A percentile compares a stretch with the other conserved stretches of the same genome.
These are phyloP conservation scores for Lasioglossum oenotherae DNA, from an alignment of 2,888 invertebrate genomes.

Conservation along the genomic window DNA sequence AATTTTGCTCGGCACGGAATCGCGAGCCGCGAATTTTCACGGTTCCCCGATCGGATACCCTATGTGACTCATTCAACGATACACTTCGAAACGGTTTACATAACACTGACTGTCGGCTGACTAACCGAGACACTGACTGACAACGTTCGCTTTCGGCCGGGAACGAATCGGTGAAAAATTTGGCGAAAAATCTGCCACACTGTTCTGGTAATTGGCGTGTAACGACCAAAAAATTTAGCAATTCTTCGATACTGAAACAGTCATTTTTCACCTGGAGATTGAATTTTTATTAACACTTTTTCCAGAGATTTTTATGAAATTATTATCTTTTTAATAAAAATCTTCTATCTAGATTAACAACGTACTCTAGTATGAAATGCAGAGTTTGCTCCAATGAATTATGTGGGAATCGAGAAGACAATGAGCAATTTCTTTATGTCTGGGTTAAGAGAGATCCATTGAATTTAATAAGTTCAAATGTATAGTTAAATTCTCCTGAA, in stretches of 20 bases:
- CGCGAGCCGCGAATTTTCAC: not conserved
- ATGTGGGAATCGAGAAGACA: not conserved
- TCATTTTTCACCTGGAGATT: not conserved
- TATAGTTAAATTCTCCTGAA: not conserved
- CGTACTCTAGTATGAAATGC: too few relatives aligned
- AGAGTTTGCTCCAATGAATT: not conserved
- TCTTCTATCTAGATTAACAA: too few relatives aligned
- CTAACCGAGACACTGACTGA: not conserved
- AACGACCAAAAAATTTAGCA: not conserved
- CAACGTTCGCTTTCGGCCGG: not conserved
- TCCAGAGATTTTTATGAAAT: not conserved
- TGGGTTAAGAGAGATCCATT: not conserved
- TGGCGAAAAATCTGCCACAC: not conserved
- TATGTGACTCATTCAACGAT: not conserved
- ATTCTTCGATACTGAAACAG: not conserved
- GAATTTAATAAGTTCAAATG: not conserved
- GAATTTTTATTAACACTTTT: not conserved
- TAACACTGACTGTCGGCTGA: not conserved
- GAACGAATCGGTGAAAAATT: not conserved
- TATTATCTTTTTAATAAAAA: not conserved
- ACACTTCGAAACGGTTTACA: not conserved
- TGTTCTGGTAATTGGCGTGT: not conserved
- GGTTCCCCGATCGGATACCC: not conserved
- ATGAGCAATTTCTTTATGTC: not conserved
- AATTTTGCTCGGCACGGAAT: not conserved